Evolutionary conservation across 2,113 vertebrate species (phyloP).

Genomic region (Erythrolamprus reginae): DNA sequence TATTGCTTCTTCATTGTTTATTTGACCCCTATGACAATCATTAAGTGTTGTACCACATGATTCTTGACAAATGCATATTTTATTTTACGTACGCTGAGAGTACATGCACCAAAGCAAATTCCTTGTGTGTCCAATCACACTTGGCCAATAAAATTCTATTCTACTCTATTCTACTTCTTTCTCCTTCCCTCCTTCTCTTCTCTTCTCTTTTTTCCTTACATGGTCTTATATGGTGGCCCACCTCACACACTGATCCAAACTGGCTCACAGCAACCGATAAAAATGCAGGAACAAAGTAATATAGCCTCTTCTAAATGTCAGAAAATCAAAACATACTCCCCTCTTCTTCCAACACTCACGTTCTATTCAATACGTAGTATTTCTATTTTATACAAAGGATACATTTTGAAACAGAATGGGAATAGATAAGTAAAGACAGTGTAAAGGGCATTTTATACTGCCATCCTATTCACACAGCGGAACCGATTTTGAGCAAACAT

Average conservation of each 20-base stretch:
- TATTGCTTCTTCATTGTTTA: too few relatives aligned
- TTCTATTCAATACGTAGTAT: constrained; percentile 40
- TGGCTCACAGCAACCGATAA: background rate
- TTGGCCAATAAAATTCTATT: too few relatives aligned
- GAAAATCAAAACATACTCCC: background rate
- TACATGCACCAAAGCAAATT: too few relatives aligned
- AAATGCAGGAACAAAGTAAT: background rate
- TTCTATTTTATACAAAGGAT: constrained; percentile 40
- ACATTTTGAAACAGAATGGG: background rate
- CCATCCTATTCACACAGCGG: background rate
- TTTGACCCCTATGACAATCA: too few relatives aligned
- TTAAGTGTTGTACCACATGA: too few relatives aligned
- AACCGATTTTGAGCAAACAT: background rate
- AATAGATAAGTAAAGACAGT: background rate
- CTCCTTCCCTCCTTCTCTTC: too few relatives aligned
- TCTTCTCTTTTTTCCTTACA: background rate
- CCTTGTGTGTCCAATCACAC: too few relatives aligned
- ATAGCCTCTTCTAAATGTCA: background rate
- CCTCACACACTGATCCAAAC: background rate
- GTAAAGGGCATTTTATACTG: background rate
- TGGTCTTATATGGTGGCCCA: background rate
- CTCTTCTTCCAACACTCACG: constrained; percentile 50
- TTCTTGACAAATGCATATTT: too few relatives aligned
- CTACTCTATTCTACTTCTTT: too few relatives aligned
- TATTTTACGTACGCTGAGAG: too few relatives aligned